phyloP scores from a whole-genome alignment of 2,797 vertebrate species.

The Synanceia verrucosa region DNA sequence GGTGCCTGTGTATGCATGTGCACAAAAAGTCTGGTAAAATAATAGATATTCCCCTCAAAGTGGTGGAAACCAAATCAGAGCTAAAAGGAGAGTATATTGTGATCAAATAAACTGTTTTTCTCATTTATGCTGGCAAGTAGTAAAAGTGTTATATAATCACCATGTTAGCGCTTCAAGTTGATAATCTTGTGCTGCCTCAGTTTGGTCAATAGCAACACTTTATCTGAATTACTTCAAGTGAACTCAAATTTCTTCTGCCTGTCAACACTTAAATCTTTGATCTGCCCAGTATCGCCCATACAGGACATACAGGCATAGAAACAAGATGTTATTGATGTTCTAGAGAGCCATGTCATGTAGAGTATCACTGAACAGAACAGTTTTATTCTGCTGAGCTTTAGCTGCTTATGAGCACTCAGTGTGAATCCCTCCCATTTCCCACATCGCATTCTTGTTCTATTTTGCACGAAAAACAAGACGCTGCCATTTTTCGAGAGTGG shows the following conservation, averaged over 20 bases:
- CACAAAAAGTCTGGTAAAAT: not conserved
- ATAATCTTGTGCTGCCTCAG: not conserved
- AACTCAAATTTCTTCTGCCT: not conserved
- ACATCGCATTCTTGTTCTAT: constrained; percentile 15
- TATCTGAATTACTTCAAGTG: not conserved
- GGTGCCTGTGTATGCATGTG: not conserved
- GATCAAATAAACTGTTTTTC: not conserved
- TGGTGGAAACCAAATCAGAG: not conserved
- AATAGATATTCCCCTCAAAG: not conserved
- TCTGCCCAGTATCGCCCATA: not conserved
- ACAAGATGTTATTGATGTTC: not conserved
- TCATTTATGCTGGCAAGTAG: not conserved
- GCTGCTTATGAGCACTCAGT: constrained; percentile 23
- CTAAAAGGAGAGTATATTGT: not conserved
- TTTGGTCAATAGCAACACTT: not conserved
- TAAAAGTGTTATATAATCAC: not conserved
- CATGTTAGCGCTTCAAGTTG: not conserved
- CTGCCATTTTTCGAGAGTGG: constrained; percentile 7
- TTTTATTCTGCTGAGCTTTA: constrained; percentile 24
- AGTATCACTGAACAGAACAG: constrained; percentile 2
- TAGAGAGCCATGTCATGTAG: not conserved
- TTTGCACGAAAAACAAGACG: constrained; percentile 52
- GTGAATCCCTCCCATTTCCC: not conserved
- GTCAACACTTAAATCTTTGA: not conserved
- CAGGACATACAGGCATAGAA: not conserved